phyloP scores from a whole-genome alignment of 2,888 invertebrate genomes.

The Drosophila falleni region DNA sequence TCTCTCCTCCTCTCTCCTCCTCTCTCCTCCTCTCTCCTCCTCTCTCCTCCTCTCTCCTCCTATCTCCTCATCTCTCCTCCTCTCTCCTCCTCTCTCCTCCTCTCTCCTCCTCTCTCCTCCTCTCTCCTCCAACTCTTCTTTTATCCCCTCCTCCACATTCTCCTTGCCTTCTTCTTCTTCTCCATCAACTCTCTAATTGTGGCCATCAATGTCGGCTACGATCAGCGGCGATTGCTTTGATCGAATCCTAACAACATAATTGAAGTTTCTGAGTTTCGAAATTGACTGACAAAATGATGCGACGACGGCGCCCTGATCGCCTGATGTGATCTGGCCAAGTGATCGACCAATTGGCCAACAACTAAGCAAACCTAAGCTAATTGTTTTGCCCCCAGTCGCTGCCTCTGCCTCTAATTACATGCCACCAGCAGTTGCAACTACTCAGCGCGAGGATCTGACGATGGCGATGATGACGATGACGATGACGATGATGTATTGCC shows the following conservation, averaged over 20 bases:
- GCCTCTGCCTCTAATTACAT: constrained; percentile 42
- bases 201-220: constrained; percentile 64
- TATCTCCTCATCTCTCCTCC: neutral
- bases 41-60: too few relatives aligned
- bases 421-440: constrained; percentile 37
- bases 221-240: constrained; percentile 63
- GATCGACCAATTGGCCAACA: constrained; percentile 37
- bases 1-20: neutral
- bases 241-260: constrained; percentile 74
- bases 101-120: neutral
- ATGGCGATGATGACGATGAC: constrained; percentile 18
- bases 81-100: neutral
- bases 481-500: constrained; percentile 62
- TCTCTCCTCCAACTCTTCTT: neutral
- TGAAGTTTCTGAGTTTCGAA: constrained; percentile 55
- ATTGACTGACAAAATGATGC: constrained; percentile 64
- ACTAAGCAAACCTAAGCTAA: constrained; percentile 52
- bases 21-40: neutral
- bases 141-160: neutral
- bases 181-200: constrained; percentile 51
- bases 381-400: constrained; percentile 40
- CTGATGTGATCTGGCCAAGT: constrained; percentile 22
- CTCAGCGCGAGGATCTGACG: constrained; percentile 22
- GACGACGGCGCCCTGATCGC: constrained; percentile 48
- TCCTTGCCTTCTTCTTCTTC: constrained; percentile 2